Evolutionary conservation across 2,888 invertebrate genomes (phyloP).

Genomic region (Nowickia ferox): DNA sequence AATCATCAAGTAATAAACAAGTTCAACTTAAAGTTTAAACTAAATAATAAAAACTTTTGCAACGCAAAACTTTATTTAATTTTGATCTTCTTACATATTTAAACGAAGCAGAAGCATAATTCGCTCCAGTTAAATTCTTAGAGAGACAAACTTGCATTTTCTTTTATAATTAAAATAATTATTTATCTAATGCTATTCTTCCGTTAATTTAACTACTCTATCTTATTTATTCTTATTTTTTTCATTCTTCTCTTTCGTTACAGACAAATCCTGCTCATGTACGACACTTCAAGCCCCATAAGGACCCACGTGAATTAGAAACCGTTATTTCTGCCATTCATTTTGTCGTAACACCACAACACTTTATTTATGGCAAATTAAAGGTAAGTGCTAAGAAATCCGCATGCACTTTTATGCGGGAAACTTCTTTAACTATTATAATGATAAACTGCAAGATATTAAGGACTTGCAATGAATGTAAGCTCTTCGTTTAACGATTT

Average conservation of each 20-base stretch:
- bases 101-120: constrained; percentile 12
- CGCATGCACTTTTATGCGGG: constrained; percentile 42
- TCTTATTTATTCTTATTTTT: constrained; percentile 17
- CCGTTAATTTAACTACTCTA: constrained; percentile 47
- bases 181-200: constrained; percentile 58
- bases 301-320: constrained; percentile 81
- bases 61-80: neutral
- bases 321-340: constrained; percentile 83
- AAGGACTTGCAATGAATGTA: constrained; percentile 21
- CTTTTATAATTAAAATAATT: constrained; percentile 57
- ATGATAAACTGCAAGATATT: constrained; percentile 52
- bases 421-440: constrained; percentile 36
- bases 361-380: constrained; percentile 84
- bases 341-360: constrained; percentile 83
- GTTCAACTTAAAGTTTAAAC: neutral
- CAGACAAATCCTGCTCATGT: constrained; percentile 80
- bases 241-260: constrained; percentile 18
- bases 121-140: constrained; percentile 38
- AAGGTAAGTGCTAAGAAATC: constrained; percentile 80
- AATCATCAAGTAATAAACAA: neutral
- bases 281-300: constrained; percentile 77
- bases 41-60: neutral
- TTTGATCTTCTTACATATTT: neutral
- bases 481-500: neutral
- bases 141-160: constrained; percentile 1